Evolutionary conservation across 2,113 vertebrate genomes (phyloP).

Genomic region (Plecturocebus donacophilus): DNA sequence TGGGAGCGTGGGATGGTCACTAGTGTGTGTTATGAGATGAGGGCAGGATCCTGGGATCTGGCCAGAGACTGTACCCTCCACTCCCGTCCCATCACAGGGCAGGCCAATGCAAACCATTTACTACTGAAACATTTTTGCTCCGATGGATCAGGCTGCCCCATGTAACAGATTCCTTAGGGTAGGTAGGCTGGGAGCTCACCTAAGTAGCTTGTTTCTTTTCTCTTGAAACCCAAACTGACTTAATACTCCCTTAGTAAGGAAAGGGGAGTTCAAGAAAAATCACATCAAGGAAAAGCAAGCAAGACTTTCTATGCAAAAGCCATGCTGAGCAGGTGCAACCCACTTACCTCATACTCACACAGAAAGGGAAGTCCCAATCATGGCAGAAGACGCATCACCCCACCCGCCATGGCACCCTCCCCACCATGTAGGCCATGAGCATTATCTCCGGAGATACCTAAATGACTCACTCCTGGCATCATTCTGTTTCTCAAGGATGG

Average conservation of each 20-base stretch:
- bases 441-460: background rate
- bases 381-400: background rate
- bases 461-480: too few species aligned
- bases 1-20: background rate
- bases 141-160: background rate
- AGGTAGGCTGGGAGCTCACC: background rate
- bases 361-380: background rate
- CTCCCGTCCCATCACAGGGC: background rate
- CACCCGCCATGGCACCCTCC: background rate
- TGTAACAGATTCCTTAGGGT: background rate
- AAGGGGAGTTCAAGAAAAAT: background rate
- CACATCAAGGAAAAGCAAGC: background rate
- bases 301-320: background rate
- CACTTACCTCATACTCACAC: background rate
- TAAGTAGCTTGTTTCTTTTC: background rate
- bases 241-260: background rate
- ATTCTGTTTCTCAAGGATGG: background rate
- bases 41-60: background rate
- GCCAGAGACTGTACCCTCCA: background rate
- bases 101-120: background rate
- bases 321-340: background rate
- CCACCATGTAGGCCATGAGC: fast-evolving
- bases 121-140: background rate
- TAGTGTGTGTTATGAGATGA: background rate
- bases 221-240: background rate